Evolutionary conservation across 2,113 vertebrate species (phyloP), one percentile per base, ranked within the genome.

Genomic region (Riparia riparia): DNA sequence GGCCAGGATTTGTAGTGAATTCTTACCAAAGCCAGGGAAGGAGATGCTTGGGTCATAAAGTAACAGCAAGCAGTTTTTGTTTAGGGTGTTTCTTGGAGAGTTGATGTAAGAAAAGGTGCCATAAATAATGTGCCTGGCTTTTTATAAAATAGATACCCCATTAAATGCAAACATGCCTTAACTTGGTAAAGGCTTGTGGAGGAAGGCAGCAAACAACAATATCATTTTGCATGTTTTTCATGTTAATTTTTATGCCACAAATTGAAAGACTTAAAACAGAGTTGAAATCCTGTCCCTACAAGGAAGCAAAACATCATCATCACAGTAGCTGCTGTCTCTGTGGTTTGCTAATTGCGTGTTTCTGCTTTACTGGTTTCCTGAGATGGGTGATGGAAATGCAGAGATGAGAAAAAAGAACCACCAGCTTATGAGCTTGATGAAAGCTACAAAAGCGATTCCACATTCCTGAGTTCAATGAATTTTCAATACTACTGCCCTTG

Each of bases 281-380:
- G 64, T 45, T 32, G 71, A 82, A 79, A 81, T 54, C 49, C 28
- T 88, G 82, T 60, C 68, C 70, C 60, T 93, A 56, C 79, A 86
- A 83, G 95, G 76, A 92, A 96, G 53, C 34, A 78, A 83, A 96
- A 51, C 6, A 7, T 54, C 82, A 63, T 73, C 64, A 60, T 39
- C 84, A 82, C 53, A 88, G 70, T 88, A 86, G 90, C 65, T 88
- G 74, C 86, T 93, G 49, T 89, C 88, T 93, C 64, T 94, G 95
- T 91, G 95, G 93, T 95, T 96, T 96, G 72, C 76, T 90, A 93
- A 94, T 90, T 90, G n/a, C 0, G 0, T 9, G 5, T 90, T 93
- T 97, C 85, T 90, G 79, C 92, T 95, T 93, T 94, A 83, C 72
- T 82, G 71, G 58, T 93, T 96, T 94, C 92, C 95, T 90, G 88